These are phyloP conservation scores for Matsumurasca onukii DNA, from an alignment of 1,140 invertebrate genomes.

Conservation along the genomic window DNA sequence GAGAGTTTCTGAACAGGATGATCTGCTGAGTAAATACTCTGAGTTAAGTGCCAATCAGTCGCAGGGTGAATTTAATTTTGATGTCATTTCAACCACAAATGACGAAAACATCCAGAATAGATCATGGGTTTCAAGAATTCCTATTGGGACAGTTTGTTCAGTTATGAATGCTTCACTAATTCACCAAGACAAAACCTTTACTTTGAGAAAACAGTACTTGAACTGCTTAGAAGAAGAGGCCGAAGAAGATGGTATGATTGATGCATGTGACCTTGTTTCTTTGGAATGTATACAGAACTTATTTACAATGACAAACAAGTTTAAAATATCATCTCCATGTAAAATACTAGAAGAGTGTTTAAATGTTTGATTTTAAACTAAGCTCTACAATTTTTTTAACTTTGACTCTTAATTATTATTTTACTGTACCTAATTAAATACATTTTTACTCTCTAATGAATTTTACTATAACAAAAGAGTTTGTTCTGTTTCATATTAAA, in stretches of 20 bases:
- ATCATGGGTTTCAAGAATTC: constrained; percentile 15
- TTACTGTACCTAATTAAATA: no score
- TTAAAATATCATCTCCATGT: constrained; percentile 11
- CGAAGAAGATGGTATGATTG: constrained; percentile 7
- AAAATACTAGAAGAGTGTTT: constrained; percentile 1
- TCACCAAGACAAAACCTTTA: constrained; percentile 9
- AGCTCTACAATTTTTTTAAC: no score
- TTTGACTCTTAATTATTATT: no score
- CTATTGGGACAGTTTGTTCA: neutral
- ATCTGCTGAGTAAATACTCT: neutral
- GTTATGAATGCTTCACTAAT: constrained; percentile 1
- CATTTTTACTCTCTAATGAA: no score
- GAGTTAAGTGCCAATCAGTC: neutral
- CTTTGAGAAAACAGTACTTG: neutral
- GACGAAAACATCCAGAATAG: neutral
- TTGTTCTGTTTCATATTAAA: no score
- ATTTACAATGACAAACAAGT: constrained; percentile 16
- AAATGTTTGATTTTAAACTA: no score
- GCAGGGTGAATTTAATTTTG: neutral
- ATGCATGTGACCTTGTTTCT: neutral
- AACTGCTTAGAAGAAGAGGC: neutral
- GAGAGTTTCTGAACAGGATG: neutral
- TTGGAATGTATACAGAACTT: neutral
- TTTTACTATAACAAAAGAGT: no score
- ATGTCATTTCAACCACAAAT: neutral